Conservation (phyloP, 2,797 vertebrate genomes). For the Pristis pectinata region DNA sequence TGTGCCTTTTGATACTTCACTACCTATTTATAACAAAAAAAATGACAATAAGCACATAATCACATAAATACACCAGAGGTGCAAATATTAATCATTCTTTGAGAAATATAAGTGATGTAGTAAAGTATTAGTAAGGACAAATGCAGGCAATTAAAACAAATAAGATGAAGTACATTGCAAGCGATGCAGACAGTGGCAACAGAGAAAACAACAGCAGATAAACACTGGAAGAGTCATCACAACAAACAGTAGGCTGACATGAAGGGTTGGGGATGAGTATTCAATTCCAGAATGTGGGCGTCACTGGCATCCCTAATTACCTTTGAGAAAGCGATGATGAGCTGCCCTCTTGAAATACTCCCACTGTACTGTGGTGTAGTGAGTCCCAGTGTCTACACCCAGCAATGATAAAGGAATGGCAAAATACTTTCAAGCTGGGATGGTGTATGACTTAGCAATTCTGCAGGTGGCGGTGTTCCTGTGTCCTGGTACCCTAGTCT, state of each 20-base stretch:
- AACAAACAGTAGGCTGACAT: background rate
- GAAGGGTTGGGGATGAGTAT: background rate
- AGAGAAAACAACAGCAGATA: background rate
- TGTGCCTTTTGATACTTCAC: conserved; percentile 23
- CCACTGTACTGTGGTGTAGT: too few relatives aligned
- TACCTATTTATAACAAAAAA: conserved; percentile 16
- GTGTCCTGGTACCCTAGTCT: too few relatives aligned
- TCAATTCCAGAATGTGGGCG: too few relatives aligned
- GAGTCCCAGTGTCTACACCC: too few relatives aligned
- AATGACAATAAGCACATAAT: conserved; percentile 21
- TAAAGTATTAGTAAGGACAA: conserved; percentile 12
- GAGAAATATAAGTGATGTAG: background rate
- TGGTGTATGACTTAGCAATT: too few relatives aligned
- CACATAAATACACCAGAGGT: conserved; percentile 4
- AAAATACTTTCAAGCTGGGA: too few relatives aligned
- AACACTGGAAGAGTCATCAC: background rate
- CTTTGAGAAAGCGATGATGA: too few relatives aligned
- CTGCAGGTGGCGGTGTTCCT: too few relatives aligned
- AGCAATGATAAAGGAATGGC: too few relatives aligned
- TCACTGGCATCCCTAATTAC: too few relatives aligned
- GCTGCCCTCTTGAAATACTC: too few relatives aligned
- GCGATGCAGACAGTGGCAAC: background rate
- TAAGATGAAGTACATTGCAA: background rate
- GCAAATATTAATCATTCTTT: conserved; percentile 18
- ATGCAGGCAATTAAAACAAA: conserved; percentile 8